Evolutionary conservation across 2,888 invertebrate species (phyloP), one percentile per base, ranked within the genome.

Genomic region (Drosophila peninsularis): DNA sequence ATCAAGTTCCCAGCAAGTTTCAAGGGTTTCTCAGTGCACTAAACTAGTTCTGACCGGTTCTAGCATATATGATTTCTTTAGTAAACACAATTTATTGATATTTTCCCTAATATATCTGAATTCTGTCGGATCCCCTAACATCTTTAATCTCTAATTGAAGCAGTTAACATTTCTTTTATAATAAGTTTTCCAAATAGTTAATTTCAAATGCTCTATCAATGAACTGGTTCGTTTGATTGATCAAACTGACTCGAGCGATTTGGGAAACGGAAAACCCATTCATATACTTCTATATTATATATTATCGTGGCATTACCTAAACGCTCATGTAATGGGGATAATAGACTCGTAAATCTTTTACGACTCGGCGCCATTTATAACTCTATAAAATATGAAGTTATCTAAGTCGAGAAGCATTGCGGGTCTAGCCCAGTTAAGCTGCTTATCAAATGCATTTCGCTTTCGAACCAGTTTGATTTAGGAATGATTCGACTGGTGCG

Each of bases 361-460:
- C 5, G 27, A 6, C 17, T 11, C n/a, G 17, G n/a, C 17, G 27
- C n/a, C n/a, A 6, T 47, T 47, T 54, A 54, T 21, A 42, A n/a
- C 32, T 41, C 14, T 19, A 42, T 42, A 54, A 42, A 42, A 32
- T 42, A 32, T 32, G 21, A 54, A 54, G 39, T 41, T 54, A 41
- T 54, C 54, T 47, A 32, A 27, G 32, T 32, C 7, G 27, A 1
- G 17, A 32, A 19, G 30, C 6, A 13, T 1, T 32, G 19, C 17
- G 13, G 5, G 6, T 47, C 17, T 32, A 32, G 7, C 13, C 19
- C 13, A 47, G 45, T 30, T n/a, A 54, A 54, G 10, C 30, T 21
- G 19, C 54, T 54, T 54, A 54, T 54, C 54, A 54, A 32, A 32
- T 21, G 6, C 30, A 47, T 17, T 47, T 47, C 45, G 45, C 17